Percentiles rank a stretch among this genome's conserved stretches.
Evolutionary conservation across 2,113 vertebrate genomes (phyloP).

Genomic region (Cephalopterus ornatus): DNA sequence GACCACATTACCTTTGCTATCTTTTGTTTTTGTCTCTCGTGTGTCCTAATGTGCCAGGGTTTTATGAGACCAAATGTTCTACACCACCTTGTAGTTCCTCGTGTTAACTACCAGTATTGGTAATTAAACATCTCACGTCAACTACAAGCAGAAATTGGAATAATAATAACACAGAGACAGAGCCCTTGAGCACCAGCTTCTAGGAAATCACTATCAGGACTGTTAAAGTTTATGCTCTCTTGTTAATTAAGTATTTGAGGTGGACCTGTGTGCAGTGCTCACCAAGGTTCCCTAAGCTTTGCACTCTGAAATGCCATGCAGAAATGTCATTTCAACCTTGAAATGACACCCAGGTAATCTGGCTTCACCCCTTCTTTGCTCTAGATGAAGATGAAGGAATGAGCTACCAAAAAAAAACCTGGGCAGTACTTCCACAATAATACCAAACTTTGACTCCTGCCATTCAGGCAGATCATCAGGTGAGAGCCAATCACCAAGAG

Average conservation of each 20-base stretch:
- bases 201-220: not conserved
- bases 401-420: not conserved
- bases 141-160: not conserved
- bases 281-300: not conserved
- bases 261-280: fast-evolving
- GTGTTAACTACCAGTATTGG: not conserved
- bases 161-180: fast-evolving
- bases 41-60: fast-evolving
- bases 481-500: not conserved
- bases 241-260: not conserved
- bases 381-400: not conserved
- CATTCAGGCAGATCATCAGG: not conserved
- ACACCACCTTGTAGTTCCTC: not conserved
- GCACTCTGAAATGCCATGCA: not conserved
- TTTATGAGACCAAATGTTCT: not conserved
- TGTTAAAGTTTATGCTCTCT: not conserved
- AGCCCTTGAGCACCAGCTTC: not conserved
- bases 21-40: not conserved
- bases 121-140: not conserved
- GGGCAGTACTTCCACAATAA: not conserved
- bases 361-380: not conserved
- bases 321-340: not conserved
- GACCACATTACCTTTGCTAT: not conserved
- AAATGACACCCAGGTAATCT: not conserved
- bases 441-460: not conserved